Evolutionary conservation across 1,140 invertebrate species (phyloP), one percentile per base, ranked within the genome.

Genomic region (Drosophila pallidifrons): DNA sequence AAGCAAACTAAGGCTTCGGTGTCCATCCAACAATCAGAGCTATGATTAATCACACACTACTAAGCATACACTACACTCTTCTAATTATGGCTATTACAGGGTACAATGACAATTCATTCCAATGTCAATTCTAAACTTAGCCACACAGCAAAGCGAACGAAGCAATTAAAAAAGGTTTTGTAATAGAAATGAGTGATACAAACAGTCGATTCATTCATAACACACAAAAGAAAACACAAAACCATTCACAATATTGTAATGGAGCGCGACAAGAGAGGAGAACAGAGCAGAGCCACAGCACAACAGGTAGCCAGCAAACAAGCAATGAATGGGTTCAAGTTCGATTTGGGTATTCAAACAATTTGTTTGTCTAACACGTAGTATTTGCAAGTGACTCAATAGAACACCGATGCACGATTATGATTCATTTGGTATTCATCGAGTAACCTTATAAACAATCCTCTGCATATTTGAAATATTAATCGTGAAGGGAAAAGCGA

Each of bases 401-500:
- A 35, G 28, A 35, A 30, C 20, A 25, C n/a, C 11, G 6, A 32
- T 6, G 13, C 30, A 32, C 7, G 30, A 35, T 13, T 15, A 10
- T 57, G 35, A 41, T 25, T 41, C 54, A 57, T 41, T 43, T 20
- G 35, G 54, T 57, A 57, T 64, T 51, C 60, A 64, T 28, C 38
- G 30, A 25, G 60, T 20, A 4, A n/a, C 5, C 81, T 78, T 75
- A 60, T 60, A 25, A 25, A 60, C 46, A 61, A 43, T 46, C 38
- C 11, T 15, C 1, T 1, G 61, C 46, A 61, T 65, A 52, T 52
- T 51, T 59, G 32, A 72, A 76, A 76, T 69, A 73, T 20, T 57
- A 83, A 83, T 79, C 1, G 38, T 6, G 2, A 54, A 45, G 43
- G 30, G 38, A 59, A 16, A 58, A 55, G n/a, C 35, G 11, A 32